These are phyloP conservation scores for Falco concolor DNA, from an alignment of 2,797 vertebrate species.

Conservation along the genomic window DNA sequence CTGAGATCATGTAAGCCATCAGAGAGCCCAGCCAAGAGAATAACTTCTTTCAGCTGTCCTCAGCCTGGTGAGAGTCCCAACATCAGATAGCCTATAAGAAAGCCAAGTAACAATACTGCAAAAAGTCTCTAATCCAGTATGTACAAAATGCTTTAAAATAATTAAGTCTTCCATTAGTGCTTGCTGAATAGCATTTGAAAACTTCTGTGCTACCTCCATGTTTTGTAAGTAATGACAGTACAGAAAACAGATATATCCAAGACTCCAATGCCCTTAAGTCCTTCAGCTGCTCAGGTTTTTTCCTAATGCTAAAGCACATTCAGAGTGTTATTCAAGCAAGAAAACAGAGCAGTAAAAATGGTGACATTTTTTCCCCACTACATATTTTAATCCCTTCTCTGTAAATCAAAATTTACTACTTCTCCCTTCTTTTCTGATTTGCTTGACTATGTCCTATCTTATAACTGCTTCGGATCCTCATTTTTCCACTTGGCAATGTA, in stretches of 20 bases:
- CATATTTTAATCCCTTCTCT: background rate
- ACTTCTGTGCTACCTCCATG: background rate
- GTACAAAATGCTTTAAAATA: background rate
- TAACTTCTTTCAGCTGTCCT: background rate
- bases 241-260: background rate
- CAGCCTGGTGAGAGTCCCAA: background rate
- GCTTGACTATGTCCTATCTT: background rate
- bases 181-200: background rate
- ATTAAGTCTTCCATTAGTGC: background rate
- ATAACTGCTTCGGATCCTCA: background rate
- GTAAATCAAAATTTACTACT: background rate
- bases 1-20: background rate
- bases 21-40: background rate
- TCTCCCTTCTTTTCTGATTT: background rate
- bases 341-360: background rate
- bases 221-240: background rate
- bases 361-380: background rate
- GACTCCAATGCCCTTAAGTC: background rate
- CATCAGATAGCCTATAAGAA: background rate
- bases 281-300: background rate
- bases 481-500: background rate
- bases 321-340: background rate
- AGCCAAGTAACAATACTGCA: background rate
- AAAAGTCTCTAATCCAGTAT: background rate
- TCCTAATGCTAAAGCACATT: background rate